A percentile compares a stretch with the other conserved stretches of the same genome.
phyloP scores from a whole-genome alignment of 2,888 invertebrate species.

The Xestoiulus laeticollis region DNA sequence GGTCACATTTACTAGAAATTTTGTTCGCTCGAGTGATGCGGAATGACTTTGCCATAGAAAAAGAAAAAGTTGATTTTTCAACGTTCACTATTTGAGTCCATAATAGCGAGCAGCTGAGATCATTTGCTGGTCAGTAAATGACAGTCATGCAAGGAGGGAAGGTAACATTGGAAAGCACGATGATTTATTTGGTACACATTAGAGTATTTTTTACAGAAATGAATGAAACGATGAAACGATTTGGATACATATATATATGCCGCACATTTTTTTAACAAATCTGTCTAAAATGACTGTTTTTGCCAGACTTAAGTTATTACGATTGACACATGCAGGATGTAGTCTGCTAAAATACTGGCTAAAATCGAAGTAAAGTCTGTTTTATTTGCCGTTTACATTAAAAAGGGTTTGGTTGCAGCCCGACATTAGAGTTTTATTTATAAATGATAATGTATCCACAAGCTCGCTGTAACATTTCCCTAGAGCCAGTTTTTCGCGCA shows the following conservation, averaged over 20 bases:
- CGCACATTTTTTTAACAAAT: background rate
- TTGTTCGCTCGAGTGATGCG: background rate
- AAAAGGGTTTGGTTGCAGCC: background rate
- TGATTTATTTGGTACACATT: background rate
- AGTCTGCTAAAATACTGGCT: background rate
- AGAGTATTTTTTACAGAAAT: background rate
- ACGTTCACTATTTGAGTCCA: background rate
- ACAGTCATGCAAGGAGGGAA: background rate
- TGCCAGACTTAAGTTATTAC: no score
- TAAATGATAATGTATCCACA: background rate
- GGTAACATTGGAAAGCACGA: background rate
- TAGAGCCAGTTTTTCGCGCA: background rate
- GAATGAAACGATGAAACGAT: background rate
- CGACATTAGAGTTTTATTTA: background rate
- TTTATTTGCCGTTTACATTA: no score
- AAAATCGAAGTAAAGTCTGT: no score
- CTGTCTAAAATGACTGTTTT: background rate
- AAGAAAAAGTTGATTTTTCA: background rate
- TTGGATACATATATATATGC: background rate
- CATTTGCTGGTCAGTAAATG: background rate
- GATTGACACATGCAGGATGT: background rate
- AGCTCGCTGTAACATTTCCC: background rate
- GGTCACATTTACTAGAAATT: background rate
- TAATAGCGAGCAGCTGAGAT: background rate
- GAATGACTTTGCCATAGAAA: background rate